Base-by-base conservation (phyloP, 2,113 vertebrate genomes). In the Symphodus melops region DNA sequence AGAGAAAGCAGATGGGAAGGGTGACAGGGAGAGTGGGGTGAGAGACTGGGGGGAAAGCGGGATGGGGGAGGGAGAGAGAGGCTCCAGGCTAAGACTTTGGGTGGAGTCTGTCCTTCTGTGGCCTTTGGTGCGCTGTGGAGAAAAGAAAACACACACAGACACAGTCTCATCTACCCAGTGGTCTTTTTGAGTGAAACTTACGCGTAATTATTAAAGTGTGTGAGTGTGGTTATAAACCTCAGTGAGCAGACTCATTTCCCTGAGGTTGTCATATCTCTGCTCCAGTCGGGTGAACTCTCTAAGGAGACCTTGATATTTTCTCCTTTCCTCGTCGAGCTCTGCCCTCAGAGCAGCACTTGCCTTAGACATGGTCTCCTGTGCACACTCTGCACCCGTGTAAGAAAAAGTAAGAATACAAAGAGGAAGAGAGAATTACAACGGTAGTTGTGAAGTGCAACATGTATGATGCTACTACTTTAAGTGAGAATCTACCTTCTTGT, bases 221-320 rank as follows among this genome's bases (percentile, higher is more conserved):
- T 39, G 16, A 16, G 10, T 25, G 53, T 17, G 6, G 20, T n/a
- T 39, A 1, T 64, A 68, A 74, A 95, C 93, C 94, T 95, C 93
- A 4, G 89, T 77, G 53, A 93, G 91, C 54, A 89, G 78, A 83
- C 87, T 89, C 88, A 95, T 95, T 2, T 93, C 95, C 44, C 60
- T 54, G 62, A 95, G 91, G 88, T 94, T 95, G 86, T 95, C 94
- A 0, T 91, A 94, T 92, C 93, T 88, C 84, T 95, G 95, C 89
- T 96, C 95, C 84, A 95, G 88, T n/a, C 88, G 87, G 33, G 91
- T 76, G 8, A 91, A 94, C 8, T 96, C 92, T 74, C 91, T 93
- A 88, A 95, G 86, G 77, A 95, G 92, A 49, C 91, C 89, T 89
- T 94, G 94, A 79, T 91, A 94, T 61, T 91, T 89, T 0, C 89